These are phyloP conservation scores for Gymnopithys bicolor DNA, from an alignment of 2,797 vertebrate genomes.

Conservation along the genomic window DNA sequence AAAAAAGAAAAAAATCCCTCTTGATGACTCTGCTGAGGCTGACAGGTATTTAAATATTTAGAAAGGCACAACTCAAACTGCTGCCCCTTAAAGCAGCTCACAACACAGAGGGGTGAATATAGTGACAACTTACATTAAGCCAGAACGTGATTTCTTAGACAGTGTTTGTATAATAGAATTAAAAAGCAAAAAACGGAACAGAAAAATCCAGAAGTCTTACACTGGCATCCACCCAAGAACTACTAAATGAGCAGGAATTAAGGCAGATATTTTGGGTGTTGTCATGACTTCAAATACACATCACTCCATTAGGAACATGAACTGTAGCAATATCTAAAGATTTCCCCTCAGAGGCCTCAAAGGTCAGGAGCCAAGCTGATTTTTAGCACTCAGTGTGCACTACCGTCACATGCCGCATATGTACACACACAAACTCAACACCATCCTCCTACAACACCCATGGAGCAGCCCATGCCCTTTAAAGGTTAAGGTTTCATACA, in stretches of 20 bases:
- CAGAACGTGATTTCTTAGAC: background rate
- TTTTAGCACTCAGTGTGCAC: background rate
- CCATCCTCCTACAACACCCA: background rate
- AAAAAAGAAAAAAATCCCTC: background rate
- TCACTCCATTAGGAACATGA: background rate
- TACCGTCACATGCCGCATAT: background rate
- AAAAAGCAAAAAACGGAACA: background rate
- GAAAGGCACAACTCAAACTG: constrained; percentile 8
- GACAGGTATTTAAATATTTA: constrained; percentile 31
- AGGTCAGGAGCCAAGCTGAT: background rate
- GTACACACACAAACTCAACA: background rate
- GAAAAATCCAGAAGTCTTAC: background rate
- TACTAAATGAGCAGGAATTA: background rate
- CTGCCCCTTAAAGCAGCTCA: background rate
- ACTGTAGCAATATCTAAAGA: background rate
- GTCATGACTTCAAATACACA: background rate
- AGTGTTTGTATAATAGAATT: background rate
- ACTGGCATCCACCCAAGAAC: background rate
- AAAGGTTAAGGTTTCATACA: background rate
- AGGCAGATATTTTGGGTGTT: background rate
- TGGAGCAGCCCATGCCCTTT: background rate
- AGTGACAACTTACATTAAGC: background rate
- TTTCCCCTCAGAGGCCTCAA: background rate
- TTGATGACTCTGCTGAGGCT: background rate
- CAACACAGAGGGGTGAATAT: background rate